Evolutionary conservation across 2,888 invertebrate genomes (phyloP).

Genomic region (Oxyteleia sp.): DNA sequence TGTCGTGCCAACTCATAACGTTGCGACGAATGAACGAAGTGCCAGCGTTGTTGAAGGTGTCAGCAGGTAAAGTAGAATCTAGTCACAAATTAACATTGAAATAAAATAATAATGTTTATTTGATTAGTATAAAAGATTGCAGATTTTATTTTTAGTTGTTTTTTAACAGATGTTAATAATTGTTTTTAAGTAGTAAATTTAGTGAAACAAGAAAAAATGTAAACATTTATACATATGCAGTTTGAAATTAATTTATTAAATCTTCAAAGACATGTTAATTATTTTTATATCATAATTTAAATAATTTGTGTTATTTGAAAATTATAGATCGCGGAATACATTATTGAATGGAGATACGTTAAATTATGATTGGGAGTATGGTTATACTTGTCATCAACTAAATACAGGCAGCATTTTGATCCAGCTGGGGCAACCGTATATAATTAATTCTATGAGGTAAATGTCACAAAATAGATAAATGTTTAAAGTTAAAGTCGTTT

Average conservation of each 20-base stretch:
- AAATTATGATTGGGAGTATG: constrained; percentile 99
- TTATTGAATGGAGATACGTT: constrained; percentile 97
- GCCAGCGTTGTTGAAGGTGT: constrained; percentile 99
- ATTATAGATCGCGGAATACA: constrained; percentile 94
- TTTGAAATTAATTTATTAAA: constrained; percentile 2
- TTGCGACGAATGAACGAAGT: constrained; percentile 96
- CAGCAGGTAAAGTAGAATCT: constrained; percentile 88
- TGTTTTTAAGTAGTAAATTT: too few relatives aligned
- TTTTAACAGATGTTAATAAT: background rate
- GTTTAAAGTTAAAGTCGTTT: too few relatives aligned
- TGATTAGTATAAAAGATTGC: constrained; percentile 11
- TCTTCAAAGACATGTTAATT: constrained; percentile 2
- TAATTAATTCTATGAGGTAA: too few relatives aligned
- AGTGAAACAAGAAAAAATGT: too few relatives aligned
- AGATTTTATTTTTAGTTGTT: constrained; percentile 1
- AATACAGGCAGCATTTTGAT: constrained; percentile 98
- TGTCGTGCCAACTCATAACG: constrained; percentile 95
- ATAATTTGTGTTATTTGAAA: constrained; percentile 31
- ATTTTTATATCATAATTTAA: constrained; percentile 11
- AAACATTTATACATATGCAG: too few relatives aligned
- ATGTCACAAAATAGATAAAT: too few relatives aligned
- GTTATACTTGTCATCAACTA: constrained; percentile 98
- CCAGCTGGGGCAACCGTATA: constrained; percentile 98
- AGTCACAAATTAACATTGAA: background rate
- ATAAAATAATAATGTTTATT: constrained; percentile 1